These are phyloP conservation scores for Serranus cabrilla DNA, from an alignment of 2,797 vertebrate species.

Conservation along the genomic window DNA sequence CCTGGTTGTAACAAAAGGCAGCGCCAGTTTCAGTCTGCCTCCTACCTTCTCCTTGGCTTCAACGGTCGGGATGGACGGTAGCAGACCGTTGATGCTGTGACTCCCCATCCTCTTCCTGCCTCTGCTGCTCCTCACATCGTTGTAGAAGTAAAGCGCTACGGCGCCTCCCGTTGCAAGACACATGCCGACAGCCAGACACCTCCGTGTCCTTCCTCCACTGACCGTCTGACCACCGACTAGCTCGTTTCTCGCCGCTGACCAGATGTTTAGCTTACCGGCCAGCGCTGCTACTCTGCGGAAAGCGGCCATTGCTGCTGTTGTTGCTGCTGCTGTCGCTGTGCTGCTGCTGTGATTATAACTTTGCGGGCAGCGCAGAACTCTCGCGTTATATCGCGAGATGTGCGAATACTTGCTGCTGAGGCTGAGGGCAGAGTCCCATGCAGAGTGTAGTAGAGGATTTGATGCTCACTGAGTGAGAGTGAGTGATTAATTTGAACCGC, in stretches of 20 bases:
- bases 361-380: conserved; percentile 55
- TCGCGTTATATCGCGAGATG: conserved; percentile 85
- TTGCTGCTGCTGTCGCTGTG: conserved; percentile 26
- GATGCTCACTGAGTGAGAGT: conserved; percentile 29
- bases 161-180: conserved; percentile 81
- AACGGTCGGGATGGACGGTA: conserved; percentile 79
- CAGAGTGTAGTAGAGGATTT: conserved; percentile 1
- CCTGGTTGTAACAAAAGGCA: background rate
- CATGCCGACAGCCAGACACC: conserved; percentile 64
- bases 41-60: conserved; percentile 86
- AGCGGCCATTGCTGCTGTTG: conserved; percentile 84
- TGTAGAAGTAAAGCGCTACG: conserved; percentile 76
- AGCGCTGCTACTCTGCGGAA: conserved; percentile 81
- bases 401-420: conserved; percentile 45
- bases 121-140: conserved; percentile 47
- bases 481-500: conserved; percentile 3
- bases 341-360: conserved; percentile 58
- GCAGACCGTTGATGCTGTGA: conserved; percentile 61
- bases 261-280: conserved; percentile 65
- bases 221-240: conserved; percentile 33
- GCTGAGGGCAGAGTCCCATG: conserved; percentile 41
- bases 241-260: conserved; percentile 55
- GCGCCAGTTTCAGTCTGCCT: background rate
- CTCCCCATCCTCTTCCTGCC: conserved; percentile 67
- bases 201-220: conserved; percentile 33